phyloP scores from a whole-genome alignment of 2,113 vertebrate species.

The Hypanus sabinus region DNA sequence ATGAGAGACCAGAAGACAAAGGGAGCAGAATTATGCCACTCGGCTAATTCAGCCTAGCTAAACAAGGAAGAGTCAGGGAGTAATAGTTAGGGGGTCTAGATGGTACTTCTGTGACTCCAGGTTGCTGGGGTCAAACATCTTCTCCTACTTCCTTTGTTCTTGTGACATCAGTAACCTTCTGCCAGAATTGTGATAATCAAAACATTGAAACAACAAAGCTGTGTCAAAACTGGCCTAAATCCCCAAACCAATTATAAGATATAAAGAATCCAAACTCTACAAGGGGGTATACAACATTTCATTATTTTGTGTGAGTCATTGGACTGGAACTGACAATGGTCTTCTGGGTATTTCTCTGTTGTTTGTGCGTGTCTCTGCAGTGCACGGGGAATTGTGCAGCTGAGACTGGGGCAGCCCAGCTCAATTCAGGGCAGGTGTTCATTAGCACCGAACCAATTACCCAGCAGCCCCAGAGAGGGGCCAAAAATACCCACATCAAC shows the following conservation, averaged over 20 bases:
- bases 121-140: too few relatives aligned
- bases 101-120: too few relatives aligned
- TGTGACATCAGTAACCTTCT: background rate
- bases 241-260: background rate
- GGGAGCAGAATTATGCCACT: too few relatives aligned
- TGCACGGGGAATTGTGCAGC: background rate
- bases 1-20: too few relatives aligned
- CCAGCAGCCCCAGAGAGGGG: conserved; percentile 9
- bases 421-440: conserved; percentile 19
- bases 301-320: background rate
- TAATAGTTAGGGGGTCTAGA: too few relatives aligned
- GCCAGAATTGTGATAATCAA: background rate
- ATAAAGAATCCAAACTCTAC: background rate
- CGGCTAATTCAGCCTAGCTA: too few relatives aligned
- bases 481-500: background rate
- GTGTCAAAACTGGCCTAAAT: background rate
- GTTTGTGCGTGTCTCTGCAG: background rate
- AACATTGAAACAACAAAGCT: background rate
- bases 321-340: background rate
- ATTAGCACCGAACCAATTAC: background rate
- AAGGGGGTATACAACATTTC: background rate
- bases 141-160: background rate
- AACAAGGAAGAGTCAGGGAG: too few relatives aligned
- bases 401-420: background rate
- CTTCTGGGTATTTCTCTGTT: background rate